Evolutionary conservation across 1,140 invertebrate species (phyloP).

Genomic region (Lepidurus couesii): DNA sequence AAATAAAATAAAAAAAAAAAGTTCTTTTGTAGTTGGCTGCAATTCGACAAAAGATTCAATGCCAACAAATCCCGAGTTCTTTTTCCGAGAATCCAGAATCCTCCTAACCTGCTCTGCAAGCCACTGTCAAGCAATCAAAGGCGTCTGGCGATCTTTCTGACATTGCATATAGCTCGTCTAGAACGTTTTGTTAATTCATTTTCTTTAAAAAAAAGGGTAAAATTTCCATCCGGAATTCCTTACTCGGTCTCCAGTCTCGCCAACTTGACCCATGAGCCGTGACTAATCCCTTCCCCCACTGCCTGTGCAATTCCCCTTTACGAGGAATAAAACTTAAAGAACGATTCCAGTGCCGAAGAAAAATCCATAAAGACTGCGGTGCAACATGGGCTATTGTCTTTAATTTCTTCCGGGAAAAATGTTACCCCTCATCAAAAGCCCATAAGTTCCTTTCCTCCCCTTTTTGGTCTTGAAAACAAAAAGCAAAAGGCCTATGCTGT

Average conservation of each 20-base stretch:
- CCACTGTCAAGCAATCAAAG: no score
- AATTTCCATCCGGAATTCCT: no score
- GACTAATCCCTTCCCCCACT: background rate
- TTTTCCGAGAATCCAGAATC: no score
- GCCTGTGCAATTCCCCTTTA: background rate
- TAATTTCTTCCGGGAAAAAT: background rate
- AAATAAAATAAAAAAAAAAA: background rate
- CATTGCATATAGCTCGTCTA: no score
- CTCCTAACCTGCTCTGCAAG: no score
- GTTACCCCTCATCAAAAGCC: background rate
- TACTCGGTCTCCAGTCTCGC: no score
- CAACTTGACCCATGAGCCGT: background rate
- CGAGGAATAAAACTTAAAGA: background rate
- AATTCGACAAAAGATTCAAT: background rate
- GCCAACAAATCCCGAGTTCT: background rate
- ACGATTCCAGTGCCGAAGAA: background rate
- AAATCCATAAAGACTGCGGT: background rate
- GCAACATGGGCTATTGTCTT: conserved; percentile 21
- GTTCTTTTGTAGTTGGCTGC: background rate
- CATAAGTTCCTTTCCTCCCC: conserved; percentile 3
- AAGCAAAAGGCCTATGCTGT: conserved; percentile 1
- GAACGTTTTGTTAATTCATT: no score
- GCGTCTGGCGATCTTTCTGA: no score
- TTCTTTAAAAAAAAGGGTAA: no score
- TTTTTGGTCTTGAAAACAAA: background rate